Evolutionary conservation across 30 jellyfish, hydroid and myxozoan genomes (phyloP).

Genomic region (Hydractinia echinata): DNA sequence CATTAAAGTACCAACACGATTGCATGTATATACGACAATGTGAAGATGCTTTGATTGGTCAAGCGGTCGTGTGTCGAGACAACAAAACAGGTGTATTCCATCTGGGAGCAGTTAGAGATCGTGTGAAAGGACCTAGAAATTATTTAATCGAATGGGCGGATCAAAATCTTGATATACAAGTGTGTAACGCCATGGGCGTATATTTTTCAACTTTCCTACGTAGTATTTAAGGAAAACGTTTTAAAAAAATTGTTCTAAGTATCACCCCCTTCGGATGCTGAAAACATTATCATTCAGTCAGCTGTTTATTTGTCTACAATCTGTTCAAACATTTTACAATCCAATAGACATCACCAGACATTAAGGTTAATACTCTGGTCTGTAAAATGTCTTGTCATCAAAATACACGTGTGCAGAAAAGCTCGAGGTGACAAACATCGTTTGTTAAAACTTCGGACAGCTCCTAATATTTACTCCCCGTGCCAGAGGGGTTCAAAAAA

Average conservation of each 20-base stretch:
- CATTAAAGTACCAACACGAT: constrained; percentile 54
- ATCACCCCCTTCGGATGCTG: neutral
- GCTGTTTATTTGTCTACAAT: no score
- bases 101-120: constrained; percentile 78
- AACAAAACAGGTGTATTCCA: constrained; percentile 72
- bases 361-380: no score
- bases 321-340: no score
- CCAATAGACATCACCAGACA: no score
- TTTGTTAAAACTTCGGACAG: no score
- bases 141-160: constrained; percentile 96
- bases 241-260: neutral
- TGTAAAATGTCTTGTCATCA: no score
- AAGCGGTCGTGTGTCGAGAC: constrained; percentile 83
- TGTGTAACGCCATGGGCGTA: neutral
- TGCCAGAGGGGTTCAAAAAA: no score
- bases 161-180: constrained; percentile 76
- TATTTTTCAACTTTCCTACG: neutral
- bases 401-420: no score
- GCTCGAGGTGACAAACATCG: no score
- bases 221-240: neutral
- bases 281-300: no score
- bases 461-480: no score
- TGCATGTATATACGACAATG: constrained; percentile 57
- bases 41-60: constrained; percentile 90
- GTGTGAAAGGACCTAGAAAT: constrained; percentile 68